A percentile compares a stretch with the other conserved stretches of the same genome.
phyloP scores from a whole-genome alignment of 2,888 invertebrate species.

The Limnephilus rhombicus region DNA sequence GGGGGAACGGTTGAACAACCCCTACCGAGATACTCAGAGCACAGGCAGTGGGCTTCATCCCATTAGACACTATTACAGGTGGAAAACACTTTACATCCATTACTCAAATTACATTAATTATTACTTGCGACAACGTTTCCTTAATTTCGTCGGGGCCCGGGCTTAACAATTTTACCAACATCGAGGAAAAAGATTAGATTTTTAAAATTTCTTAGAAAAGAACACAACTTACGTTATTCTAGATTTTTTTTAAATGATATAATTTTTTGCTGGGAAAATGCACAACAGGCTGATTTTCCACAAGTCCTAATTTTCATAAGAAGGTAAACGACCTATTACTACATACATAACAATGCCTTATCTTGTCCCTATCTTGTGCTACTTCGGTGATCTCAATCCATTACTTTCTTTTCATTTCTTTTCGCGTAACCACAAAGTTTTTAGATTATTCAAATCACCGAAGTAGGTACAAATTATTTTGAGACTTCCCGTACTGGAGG shows the following conservation, averaged over 20 bases:
- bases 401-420: no score
- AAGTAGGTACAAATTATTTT: background rate
- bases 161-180: background rate
- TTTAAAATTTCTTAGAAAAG: background rate
- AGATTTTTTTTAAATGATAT: no score
- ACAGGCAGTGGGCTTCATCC: background rate
- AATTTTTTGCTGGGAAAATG: no score
- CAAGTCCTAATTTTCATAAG: no score
- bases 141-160: background rate
- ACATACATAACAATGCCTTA: no score
- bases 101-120: background rate
- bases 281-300: background rate
- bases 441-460: no score
- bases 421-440: no score
- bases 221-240: background rate
- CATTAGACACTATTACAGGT: background rate
- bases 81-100: background rate
- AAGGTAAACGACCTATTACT: no score
- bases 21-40: background rate
- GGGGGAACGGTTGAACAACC: slow-evolving; percentile 18
- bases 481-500: background rate
- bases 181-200: no score
- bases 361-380: no score
- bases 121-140: background rate
- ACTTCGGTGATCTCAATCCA: no score